Evolutionary conservation across 1,140 invertebrate species (phyloP).

Genomic region (Aphidius ervi): DNA sequence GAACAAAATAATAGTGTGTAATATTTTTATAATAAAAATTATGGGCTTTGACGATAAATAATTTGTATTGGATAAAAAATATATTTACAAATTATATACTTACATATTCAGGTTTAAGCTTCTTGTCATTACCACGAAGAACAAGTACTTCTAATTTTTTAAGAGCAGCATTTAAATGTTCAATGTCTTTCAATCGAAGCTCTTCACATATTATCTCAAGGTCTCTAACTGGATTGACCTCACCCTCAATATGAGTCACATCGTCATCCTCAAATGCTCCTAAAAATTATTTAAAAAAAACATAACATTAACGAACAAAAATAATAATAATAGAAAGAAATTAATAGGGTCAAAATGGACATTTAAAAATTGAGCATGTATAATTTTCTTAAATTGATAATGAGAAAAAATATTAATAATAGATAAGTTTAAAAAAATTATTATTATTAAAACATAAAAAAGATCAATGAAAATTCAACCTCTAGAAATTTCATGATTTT

Average conservation of each 20-base stretch:
- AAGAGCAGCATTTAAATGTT: constrained; percentile 73
- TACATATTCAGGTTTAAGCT: constrained; percentile 93
- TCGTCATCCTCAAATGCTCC: constrained; percentile 98
- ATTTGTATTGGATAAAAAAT: constrained; percentile 5
- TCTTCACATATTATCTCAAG: constrained; percentile 96
- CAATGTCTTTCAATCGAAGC: constrained; percentile 89
- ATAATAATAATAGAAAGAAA: neutral
- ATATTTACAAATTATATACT: constrained; percentile 46
- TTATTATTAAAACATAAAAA: too few relatives aligned
- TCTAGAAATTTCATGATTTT: too few relatives aligned
- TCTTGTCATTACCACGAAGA: constrained; percentile 90
- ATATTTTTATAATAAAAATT: too few relatives aligned
- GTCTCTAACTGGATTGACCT: constrained; percentile 95
- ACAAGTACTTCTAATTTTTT: constrained; percentile 87
- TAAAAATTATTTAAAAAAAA: constrained; percentile 44
- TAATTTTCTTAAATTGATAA: too few relatives aligned
- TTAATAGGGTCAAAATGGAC: neutral
- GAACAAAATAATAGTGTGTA: too few relatives aligned
- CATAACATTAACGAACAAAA: neutral
- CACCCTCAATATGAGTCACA: constrained; percentile 97
- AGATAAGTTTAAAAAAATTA: too few relatives aligned
- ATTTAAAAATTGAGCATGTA: too few relatives aligned
- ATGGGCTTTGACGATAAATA: neutral
- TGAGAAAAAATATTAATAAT: too few relatives aligned
- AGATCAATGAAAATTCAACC: too few relatives aligned